Conservation (phyloP, 2,888 invertebrate genomes). For the Halocaridina rubra region DNA sequence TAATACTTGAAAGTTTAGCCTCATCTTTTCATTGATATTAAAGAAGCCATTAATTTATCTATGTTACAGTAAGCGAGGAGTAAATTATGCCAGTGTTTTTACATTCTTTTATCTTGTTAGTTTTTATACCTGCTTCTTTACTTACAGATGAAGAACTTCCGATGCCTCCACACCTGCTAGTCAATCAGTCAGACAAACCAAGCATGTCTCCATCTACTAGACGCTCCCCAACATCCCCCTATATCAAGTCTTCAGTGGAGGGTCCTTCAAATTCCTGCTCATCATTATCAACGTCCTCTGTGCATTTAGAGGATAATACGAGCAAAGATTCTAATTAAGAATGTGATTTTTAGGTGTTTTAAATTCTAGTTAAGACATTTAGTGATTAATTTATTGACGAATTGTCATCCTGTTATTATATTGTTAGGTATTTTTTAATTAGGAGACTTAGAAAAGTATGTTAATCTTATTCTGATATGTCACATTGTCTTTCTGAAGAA, state of each 20-base stretch:
- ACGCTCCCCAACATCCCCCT: background rate
- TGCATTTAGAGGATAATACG: too few species aligned
- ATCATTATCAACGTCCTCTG: too few species aligned
- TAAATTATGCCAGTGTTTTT: background rate
- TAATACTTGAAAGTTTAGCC: background rate
- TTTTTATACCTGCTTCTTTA: background rate
- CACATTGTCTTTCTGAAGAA: too few species aligned
- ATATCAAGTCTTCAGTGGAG: background rate
- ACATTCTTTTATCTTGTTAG: background rate
- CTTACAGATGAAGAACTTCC: slow-evolving; percentile 49
- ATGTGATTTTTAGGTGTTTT: too few species aligned
- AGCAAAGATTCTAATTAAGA: too few species aligned
- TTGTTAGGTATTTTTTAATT: too few species aligned
- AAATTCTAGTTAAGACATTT: too few species aligned
- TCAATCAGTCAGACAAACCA: slow-evolving; percentile 39
- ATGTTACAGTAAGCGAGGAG: background rate
- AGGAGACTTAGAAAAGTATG: too few species aligned
- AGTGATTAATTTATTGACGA: too few species aligned
- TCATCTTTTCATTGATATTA: background rate
- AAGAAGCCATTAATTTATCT: background rate
- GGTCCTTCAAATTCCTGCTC: background rate
- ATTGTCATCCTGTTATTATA: too few species aligned
- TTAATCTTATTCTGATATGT: too few species aligned
- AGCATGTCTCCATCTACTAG: slow-evolving; percentile 23
- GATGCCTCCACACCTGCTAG: slow-evolving; percentile 47